phyloP scores from a whole-genome alignment of 1,140 invertebrate species.

The Steinernema khuongi region DNA sequence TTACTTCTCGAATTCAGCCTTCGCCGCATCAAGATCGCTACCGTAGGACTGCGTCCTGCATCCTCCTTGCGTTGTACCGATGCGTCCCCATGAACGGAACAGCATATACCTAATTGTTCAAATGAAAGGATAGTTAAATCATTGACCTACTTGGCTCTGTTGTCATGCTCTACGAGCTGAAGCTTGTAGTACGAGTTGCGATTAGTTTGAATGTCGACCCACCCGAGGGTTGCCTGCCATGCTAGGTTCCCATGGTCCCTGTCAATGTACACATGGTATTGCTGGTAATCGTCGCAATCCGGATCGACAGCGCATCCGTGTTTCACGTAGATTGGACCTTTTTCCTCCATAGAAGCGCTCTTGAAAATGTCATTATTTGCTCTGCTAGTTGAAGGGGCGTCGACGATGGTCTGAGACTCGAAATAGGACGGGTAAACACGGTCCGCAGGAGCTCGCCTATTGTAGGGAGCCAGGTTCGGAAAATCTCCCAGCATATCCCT shows the following conservation, averaged over 20 bases:
- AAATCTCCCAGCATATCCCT: slow-evolving; percentile 55
- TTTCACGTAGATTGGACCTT: slow-evolving; percentile 23
- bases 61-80: slow-evolving; percentile 83
- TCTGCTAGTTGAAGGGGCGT: neutral
- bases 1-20: slow-evolving; percentile 67
- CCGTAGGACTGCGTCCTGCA: slow-evolving; percentile 69
- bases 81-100: slow-evolving; percentile 86
- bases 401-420: slow-evolving; percentile 28
- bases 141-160: slow-evolving; percentile 50
- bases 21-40: slow-evolving; percentile 64
- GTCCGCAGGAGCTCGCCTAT: slow-evolving; percentile 28
- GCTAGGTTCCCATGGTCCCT: neutral
- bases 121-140: neutral
- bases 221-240: slow-evolving; percentile 14
- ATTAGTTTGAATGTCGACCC: slow-evolving; percentile 27
- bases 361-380: neutral
- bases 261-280: slow-evolving; percentile 45
- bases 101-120: slow-evolving; percentile 57
- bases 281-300: slow-evolving; percentile 39
- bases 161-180: slow-evolving; percentile 78
- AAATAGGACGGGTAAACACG: neutral
- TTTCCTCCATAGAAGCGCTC: slow-evolving; percentile 3
- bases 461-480: slow-evolving; percentile 26
- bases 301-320: slow-evolving; percentile 42
- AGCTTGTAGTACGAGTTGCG: slow-evolving; percentile 88